Conservation (phyloP, 2,888 invertebrate species). For the Platycnemis pennipes region DNA sequence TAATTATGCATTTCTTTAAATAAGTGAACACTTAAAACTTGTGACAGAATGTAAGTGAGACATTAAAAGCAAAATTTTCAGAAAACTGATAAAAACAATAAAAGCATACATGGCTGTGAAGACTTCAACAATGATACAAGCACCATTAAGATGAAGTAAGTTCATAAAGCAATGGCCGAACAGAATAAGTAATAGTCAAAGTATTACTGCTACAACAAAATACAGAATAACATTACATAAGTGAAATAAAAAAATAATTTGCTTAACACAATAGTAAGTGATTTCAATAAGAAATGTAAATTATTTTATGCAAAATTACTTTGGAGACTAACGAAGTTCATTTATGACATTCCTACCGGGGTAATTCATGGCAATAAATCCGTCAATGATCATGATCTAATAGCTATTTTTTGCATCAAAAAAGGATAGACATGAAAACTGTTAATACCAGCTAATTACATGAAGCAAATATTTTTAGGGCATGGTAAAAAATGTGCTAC, state of each 20-base stretch:
- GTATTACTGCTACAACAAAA: background rate
- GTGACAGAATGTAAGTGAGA: too few relatives aligned
- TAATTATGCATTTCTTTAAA: too few relatives aligned
- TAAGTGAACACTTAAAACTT: too few relatives aligned
- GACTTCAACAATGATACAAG: background rate
- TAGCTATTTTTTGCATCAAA: too few relatives aligned
- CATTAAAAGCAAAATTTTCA: too few relatives aligned
- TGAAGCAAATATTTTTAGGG: too few relatives aligned
- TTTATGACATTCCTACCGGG: background rate
- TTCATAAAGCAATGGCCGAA: background rate
- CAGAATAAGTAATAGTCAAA: conserved; percentile 9
- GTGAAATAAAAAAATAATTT: background rate
- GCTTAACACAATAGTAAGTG: too few relatives aligned
- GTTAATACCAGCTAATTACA: too few relatives aligned
- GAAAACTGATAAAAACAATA: background rate
- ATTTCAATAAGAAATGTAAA: background rate
- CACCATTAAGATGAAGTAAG: background rate
- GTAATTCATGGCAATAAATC: background rate
- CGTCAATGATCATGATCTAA: too few relatives aligned
- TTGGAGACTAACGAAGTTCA: background rate
- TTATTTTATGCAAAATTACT: too few relatives aligned
- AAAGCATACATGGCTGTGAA: background rate
- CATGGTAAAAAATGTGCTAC: too few relatives aligned
- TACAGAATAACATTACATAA: background rate
- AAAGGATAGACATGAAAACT: too few relatives aligned